Percentiles rank a stretch among this genome's conserved stretches.
Conservation (phyloP, 1,140 invertebrate genomes). For the Littorina saxatilis region DNA sequence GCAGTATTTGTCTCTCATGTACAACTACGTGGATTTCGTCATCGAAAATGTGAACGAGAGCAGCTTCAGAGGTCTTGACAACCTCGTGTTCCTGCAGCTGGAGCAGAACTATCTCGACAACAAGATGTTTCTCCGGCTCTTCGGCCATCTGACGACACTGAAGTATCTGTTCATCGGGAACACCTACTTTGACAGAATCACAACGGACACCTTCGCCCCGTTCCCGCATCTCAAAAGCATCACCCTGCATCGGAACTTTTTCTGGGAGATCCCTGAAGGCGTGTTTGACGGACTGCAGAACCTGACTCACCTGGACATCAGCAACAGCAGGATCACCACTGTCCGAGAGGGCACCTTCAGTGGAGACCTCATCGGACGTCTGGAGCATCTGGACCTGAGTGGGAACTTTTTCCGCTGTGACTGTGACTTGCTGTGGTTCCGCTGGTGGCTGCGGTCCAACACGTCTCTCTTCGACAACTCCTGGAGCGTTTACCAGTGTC, state of each 20-base stretch:
- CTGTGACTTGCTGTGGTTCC: constrained; percentile 33
- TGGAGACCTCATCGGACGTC: no score
- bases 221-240: background rate
- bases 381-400: constrained; percentile 3
- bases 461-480: constrained; percentile 1
- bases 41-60: background rate
- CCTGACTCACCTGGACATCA: background rate
- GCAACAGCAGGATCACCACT: background rate
- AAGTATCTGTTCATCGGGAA: background rate
- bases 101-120: background rate
- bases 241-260: background rate
- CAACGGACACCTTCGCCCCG: background rate
- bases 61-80: background rate
- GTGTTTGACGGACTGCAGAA: background rate
- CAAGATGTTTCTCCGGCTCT: background rate
- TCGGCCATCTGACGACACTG: background rate
- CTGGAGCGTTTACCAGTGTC: constrained; percentile 6
- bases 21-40: background rate
- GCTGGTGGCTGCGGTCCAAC: constrained; percentile 2
- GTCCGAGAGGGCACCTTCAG: background rate
- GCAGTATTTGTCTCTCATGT: background rate
- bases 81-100: background rate
- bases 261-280: background rate
- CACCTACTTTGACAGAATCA: background rate
- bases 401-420: constrained; percentile 28